Evolutionary conservation across 2,888 invertebrate genomes (phyloP).

Genomic region (Erebia epiphron): DNA sequence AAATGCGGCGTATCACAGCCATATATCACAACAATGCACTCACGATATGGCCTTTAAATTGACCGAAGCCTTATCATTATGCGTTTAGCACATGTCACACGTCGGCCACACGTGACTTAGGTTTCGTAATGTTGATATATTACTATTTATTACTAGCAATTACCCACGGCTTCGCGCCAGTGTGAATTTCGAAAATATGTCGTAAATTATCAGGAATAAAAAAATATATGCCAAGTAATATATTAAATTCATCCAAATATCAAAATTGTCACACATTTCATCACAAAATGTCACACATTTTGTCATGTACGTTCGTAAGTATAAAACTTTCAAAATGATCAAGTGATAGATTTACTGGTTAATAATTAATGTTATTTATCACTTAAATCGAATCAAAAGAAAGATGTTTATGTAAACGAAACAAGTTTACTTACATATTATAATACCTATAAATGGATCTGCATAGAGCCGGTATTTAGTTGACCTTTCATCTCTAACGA

Average conservation of each 20-base stretch:
- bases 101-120: constrained; percentile 1
- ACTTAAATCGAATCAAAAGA: not conserved
- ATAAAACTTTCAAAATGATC: too few species aligned
- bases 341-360: too few species aligned
- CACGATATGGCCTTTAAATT: constrained; percentile 35
- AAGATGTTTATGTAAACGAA: constrained; percentile 1
- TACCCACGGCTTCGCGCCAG: too few species aligned
- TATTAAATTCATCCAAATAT: too few species aligned
- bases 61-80: constrained; percentile 30
- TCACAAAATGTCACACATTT: too few species aligned
- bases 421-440: constrained; percentile 56
- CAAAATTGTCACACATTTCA: too few species aligned
- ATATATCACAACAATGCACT: constrained; percentile 36
- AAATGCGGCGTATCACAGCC: constrained; percentile 32
- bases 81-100: constrained; percentile 4
- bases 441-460: constrained; percentile 55
- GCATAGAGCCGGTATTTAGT: constrained; percentile 56
- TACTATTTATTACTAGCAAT: not conserved
- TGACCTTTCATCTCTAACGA: constrained; percentile 65
- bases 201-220: too few species aligned
- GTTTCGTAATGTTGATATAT: not conserved
- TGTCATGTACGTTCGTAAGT: too few species aligned
- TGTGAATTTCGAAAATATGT: too few species aligned
- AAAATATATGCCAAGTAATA: too few species aligned
- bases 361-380: too few species aligned